Evolutionary conservation across 2,113 vertebrate genomes (phyloP).

Genomic region (Nerophis lumbriciformis): DNA sequence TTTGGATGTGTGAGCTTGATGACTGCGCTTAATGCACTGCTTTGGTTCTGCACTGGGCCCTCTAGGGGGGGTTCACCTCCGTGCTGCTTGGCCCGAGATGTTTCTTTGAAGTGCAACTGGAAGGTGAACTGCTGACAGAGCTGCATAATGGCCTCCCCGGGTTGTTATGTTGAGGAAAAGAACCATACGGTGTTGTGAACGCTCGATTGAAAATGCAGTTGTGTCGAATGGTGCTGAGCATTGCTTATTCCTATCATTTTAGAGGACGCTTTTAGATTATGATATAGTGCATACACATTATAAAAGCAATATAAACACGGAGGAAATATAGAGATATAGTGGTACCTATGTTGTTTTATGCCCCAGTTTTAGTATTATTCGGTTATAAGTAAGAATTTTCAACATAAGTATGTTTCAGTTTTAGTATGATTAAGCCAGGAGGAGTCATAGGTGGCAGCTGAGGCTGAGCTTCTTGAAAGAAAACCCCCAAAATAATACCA

Average conservation of each 20-base stretch:
- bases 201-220: slow-evolving; percentile 41
- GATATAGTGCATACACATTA: background rate
- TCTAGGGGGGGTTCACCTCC: slow-evolving; percentile 32
- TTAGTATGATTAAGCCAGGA: too few species aligned
- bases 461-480: too few species aligned
- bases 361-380: too few species aligned
- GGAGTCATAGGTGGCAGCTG: too few species aligned
- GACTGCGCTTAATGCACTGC: slow-evolving; percentile 11
- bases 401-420: too few species aligned
- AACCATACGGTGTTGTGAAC: slow-evolving; percentile 31
- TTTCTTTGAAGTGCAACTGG: slow-evolving; percentile 45
- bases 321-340: too few species aligned
- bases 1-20: slow-evolving; percentile 24
- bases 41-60: slow-evolving; percentile 25
- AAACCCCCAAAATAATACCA: too few species aligned
- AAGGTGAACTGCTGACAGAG: slow-evolving; percentile 50
- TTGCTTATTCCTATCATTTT: slow-evolving; percentile 28
- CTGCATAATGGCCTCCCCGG: slow-evolving; percentile 34
- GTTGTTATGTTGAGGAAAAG: slow-evolving; percentile 30
- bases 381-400: too few species aligned
- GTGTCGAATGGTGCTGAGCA: slow-evolving; percentile 35
- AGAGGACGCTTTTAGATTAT: slow-evolving; percentile 23
- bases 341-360: too few species aligned
- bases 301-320: too few species aligned
- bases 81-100: slow-evolving; percentile 28